Conservation (phyloP, 2,113 vertebrate genomes). For the Pomatorhinus ruficollis region DNA sequence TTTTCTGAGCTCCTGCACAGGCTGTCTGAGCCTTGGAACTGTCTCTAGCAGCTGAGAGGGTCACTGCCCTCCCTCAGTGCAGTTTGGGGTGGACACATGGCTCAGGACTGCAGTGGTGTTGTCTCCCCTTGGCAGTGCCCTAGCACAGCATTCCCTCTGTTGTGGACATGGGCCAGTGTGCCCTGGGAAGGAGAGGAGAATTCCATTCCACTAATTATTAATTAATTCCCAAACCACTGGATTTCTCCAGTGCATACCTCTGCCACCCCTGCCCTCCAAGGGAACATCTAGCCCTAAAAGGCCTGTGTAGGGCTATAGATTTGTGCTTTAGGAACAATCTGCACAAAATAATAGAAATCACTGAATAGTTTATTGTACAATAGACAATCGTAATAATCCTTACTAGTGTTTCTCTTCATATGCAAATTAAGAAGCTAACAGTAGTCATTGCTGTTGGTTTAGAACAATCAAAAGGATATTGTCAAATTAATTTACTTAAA, state of each 20-base stretch:
- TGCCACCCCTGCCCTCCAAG: not conserved
- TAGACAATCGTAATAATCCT: not conserved
- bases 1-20: not conserved
- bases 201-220: not conserved
- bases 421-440: not conserved
- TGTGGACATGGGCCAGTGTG: accelerated
- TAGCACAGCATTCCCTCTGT: not conserved
- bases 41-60: not conserved
- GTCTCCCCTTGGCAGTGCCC: not conserved
- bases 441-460: not conserved
- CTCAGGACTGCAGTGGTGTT: not conserved
- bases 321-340: not conserved
- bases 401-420: not conserved
- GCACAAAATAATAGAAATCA: not conserved
- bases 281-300: not conserved
- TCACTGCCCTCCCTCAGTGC: not conserved
- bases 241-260: not conserved
- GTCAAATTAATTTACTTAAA: not conserved
- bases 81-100: not conserved
- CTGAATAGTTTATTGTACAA: not conserved
- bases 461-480: not conserved
- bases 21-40: not conserved
- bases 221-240: not conserved
- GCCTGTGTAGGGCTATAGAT: not conserved
- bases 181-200: not conserved